Percentiles rank a stretch among this genome's conserved stretches.
Conservation (phyloP, 2,797 vertebrate genomes). For the Phoxinus dragarum region DNA sequence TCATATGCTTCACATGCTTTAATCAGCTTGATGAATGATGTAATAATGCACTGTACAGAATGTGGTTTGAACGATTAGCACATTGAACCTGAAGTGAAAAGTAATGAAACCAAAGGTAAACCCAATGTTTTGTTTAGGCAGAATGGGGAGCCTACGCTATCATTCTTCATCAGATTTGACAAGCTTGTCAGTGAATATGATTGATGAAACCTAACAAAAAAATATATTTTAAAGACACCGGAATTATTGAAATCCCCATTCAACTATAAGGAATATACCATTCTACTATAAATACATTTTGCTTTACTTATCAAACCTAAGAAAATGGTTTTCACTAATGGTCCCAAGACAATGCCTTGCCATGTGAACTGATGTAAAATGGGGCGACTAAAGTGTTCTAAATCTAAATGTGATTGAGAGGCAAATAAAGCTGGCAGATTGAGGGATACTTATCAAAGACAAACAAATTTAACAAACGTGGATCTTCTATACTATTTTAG, state of each 20-base stretch:
- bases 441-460: constrained; percentile 14
- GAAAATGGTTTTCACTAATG: neutral
- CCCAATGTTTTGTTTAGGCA: neutral
- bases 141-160: too few relatives aligned
- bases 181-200: neutral
- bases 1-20: neutral
- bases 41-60: neutral
- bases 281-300: neutral
- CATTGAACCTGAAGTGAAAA: neutral
- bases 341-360: constrained; percentile 3
- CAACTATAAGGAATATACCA: neutral
- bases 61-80: neutral
- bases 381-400: neutral
- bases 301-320: neutral
- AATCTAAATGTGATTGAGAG: neutral
- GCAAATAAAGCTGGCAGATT: neutral
- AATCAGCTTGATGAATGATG: constrained; percentile 1
- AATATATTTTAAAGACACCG: neutral
- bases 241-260: neutral
- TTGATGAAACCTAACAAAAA: constrained; percentile 5
- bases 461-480: neutral
- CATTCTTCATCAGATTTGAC: neutral
- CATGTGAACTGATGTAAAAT: constrained; percentile 9
- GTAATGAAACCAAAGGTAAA: constrained; percentile 7
- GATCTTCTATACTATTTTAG: neutral